Conservation (phyloP, 1,140 invertebrate genomes). For the Ostrea edulis region DNA sequence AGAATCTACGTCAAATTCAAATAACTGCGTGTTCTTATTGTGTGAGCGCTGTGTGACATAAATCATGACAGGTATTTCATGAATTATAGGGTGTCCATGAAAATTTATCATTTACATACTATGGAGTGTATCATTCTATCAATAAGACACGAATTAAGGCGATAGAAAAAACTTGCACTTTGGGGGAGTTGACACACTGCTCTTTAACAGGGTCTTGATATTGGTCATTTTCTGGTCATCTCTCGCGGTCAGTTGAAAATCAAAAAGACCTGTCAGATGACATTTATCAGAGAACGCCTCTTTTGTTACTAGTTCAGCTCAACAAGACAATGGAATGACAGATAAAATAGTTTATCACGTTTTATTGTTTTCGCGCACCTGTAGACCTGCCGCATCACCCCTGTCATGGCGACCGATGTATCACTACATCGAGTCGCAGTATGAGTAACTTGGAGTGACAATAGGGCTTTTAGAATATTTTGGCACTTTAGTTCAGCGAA, state of each 20-base stretch:
- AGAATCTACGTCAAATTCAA: neutral
- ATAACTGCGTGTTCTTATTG: neutral
- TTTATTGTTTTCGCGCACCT: slow-evolving; percentile 29
- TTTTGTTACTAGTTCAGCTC: slow-evolving; percentile 18
- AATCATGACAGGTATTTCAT: slow-evolving; percentile 21
- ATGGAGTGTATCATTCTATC: neutral
- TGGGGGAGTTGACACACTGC: neutral
- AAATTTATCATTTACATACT: slow-evolving; percentile 38
- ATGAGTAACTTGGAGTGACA: neutral
- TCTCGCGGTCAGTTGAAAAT: slow-evolving; percentile 30
- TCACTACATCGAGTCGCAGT: slow-evolving; percentile 8
- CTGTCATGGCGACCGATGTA: slow-evolving; percentile 10
- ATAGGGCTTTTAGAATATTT: neutral
- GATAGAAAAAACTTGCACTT: neutral
- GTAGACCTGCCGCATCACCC: slow-evolving; percentile 17
- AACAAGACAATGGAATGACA: slow-evolving; percentile 16
- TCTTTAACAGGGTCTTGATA: neutral
- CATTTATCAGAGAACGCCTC: slow-evolving; percentile 10
- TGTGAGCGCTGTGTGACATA: neutral
- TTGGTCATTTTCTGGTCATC: slow-evolving; percentile 19
- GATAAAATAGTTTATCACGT: slow-evolving; percentile 32
- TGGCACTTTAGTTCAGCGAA: neutral
- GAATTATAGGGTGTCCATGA: slow-evolving; percentile 19
- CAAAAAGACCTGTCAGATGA: slow-evolving; percentile 28
- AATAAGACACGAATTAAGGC: neutral